A percentile compares a stretch with the other conserved stretches of the same genome.
These are phyloP conservation scores for Acanthoscelides obtectus DNA, from an alignment of 2,888 invertebrate species.

Conservation along the genomic window DNA sequence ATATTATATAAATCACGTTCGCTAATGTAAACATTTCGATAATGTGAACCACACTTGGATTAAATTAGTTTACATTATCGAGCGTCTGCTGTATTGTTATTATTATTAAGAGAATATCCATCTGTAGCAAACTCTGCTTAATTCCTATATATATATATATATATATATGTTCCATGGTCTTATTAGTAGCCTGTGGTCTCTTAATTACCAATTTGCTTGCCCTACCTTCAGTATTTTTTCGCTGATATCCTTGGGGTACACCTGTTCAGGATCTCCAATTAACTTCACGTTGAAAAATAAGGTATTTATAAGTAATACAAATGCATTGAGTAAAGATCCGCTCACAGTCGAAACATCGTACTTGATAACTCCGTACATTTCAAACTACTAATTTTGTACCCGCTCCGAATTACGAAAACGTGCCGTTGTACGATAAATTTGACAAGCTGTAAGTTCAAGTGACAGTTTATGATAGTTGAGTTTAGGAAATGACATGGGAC, in stretches of 20 bases:
- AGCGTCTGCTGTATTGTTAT: no score
- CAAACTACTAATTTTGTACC: background rate
- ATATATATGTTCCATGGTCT: no score
- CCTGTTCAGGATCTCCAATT: conserved; percentile 23
- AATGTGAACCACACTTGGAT: no score
- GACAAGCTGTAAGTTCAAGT: background rate
- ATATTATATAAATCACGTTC: no score
- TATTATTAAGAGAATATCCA: no score
- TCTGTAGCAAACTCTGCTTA: no score
- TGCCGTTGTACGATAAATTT: background rate
- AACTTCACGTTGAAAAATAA: conserved; percentile 31
- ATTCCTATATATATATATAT: no score
- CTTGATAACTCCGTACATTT: conserved; percentile 20
- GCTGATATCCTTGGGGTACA: conserved; percentile 31
- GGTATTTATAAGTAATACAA: conserved; percentile 31
- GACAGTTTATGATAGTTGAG: background rate
- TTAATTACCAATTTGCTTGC: no score
- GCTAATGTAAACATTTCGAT: no score
- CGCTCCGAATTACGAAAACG: background rate
- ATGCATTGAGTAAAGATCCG: conserved; percentile 32
- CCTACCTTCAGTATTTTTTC: conserved; percentile 28
- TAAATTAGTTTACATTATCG: no score
- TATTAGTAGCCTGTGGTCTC: no score
- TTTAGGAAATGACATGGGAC: background rate
- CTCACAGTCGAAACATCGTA: conserved; percentile 27